Evolutionary conservation across 2,888 invertebrate genomes (phyloP).

Genomic region (Cremastinae sp.): DNA sequence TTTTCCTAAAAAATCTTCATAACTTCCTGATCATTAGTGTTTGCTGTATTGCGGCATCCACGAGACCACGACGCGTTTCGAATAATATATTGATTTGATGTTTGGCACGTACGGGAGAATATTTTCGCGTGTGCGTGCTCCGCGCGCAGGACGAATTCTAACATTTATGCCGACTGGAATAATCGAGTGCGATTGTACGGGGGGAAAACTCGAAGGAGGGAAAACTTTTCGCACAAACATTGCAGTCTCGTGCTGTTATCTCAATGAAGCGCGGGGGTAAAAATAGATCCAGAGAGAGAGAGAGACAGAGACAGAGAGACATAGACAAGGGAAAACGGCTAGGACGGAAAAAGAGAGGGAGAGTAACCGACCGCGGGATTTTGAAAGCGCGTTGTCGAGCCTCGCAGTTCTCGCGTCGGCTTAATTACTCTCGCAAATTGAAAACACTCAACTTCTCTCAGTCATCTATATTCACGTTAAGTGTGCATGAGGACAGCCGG

Average conservation of each 20-base stretch:
- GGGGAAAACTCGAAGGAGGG: conserved; percentile 12
- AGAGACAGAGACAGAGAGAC: too few relatives aligned
- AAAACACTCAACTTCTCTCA: conserved; percentile 62
- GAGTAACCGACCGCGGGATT: conserved; percentile 36
- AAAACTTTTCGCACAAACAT: conserved; percentile 45
- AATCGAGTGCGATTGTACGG: conserved; percentile 32
- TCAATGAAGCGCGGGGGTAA: conserved; percentile 30
- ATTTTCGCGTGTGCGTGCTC: not conserved
- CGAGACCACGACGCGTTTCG: conserved; percentile 19
- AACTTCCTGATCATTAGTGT: too few relatives aligned
- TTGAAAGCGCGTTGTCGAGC: conserved; percentile 26
- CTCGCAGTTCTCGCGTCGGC: conserved; percentile 48
- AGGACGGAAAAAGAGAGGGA: conserved; percentile 2
- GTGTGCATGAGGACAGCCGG: conserved; percentile 33
- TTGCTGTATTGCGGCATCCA: conserved; percentile 33
- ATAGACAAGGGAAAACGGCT: not conserved
- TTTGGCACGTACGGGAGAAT: conserved; percentile 38
- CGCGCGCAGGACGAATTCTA: conserved; percentile 27
- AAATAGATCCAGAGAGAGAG: conserved; percentile 2
- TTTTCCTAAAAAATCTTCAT: too few relatives aligned
- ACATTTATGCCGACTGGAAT: conserved; percentile 38
- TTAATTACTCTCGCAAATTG: conserved; percentile 65
- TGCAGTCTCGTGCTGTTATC: conserved; percentile 48
- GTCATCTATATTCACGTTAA: conserved; percentile 57
- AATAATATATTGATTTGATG: conserved; percentile 55